Conservation (phyloP, 1,140 invertebrate species). For the Lysiphlebus fabarum region DNA sequence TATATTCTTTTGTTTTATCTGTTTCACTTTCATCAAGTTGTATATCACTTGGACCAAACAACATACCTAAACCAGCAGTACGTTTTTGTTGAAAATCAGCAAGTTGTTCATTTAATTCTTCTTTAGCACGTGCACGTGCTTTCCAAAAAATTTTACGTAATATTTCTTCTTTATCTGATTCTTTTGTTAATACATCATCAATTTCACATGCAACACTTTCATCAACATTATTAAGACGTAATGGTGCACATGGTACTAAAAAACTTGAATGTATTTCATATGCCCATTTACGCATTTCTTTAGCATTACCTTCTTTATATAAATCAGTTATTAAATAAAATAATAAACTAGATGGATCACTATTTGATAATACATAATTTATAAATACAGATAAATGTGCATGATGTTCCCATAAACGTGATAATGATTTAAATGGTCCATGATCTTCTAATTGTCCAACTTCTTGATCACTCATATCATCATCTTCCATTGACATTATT, state of each 20-base stretch:
- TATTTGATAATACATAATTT: conserved; percentile 83
- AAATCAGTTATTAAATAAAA: conserved; percentile 86
- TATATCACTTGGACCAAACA: conserved; percentile 85
- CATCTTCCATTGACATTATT: conserved; percentile 93
- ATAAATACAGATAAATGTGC: conserved; percentile 86
- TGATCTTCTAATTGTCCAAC: conserved; percentile 69
- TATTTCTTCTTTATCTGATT: conserved; percentile 84
- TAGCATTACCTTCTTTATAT: conserved; percentile 79
- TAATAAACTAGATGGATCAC: conserved; percentile 78
- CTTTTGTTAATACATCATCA: conserved; percentile 76
- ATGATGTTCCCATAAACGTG: conserved; percentile 68
- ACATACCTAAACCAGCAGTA: conserved; percentile 76
- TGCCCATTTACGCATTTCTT: conserved; percentile 93
- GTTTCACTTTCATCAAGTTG: conserved; percentile 75
- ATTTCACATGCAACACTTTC: conserved; percentile 85
- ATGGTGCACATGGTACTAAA: conserved; percentile 85
- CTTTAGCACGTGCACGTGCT: conserved; percentile 77
- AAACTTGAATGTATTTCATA: conserved; percentile 98
- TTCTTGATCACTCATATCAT: conserved; percentile 78
- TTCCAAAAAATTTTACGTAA: conserved; percentile 84
- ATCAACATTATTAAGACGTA: conserved; percentile 79
- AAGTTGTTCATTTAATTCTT: conserved; percentile 82
- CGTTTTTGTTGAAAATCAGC: conserved; percentile 87
- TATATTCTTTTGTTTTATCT: conserved; percentile 77
- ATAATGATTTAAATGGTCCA: conserved; percentile 75